These are phyloP conservation scores for Xestia c-nigrum DNA, from an alignment of 2,888 invertebrate genomes.

Conservation along the genomic window DNA sequence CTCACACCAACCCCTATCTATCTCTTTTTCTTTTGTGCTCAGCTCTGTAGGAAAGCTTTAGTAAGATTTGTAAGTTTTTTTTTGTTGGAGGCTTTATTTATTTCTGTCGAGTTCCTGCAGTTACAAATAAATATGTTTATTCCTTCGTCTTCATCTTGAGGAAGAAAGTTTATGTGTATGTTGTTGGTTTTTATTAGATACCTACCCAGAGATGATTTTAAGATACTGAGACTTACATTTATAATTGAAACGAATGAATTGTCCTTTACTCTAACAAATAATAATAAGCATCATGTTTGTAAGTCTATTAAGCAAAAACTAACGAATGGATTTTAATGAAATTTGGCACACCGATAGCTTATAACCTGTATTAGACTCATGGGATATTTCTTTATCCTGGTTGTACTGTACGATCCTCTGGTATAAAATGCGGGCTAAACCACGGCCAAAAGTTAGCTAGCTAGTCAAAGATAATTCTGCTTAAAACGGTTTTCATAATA, in stretches of 20 bases:
- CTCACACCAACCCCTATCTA: conserved; percentile 59
- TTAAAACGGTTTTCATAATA: not conserved
- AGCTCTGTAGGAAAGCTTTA: conserved; percentile 83
- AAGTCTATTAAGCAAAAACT: no score
- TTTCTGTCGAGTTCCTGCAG: conserved; percentile 83
- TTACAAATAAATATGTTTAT: conserved; percentile 81
- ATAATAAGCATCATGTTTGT: not conserved
- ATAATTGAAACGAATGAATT: conserved; percentile 37
- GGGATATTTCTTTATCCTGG: no score
- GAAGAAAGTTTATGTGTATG: conserved; percentile 58
- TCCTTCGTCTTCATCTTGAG: conserved; percentile 61
- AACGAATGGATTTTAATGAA: no score
- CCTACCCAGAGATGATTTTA: conserved; percentile 25
- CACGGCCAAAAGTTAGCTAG: no score
- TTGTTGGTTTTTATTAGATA: conserved; percentile 49
- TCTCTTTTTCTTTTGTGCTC: conserved; percentile 80
- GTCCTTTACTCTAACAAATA: not conserved
- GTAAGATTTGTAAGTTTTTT: conserved; percentile 79
- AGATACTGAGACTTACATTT: conserved; percentile 39
- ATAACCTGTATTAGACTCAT: no score
- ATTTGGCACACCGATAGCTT: no score
- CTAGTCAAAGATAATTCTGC: not conserved
- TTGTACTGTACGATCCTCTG: no score
- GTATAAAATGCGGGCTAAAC: no score
- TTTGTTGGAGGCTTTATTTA: conserved; percentile 86